phyloP scores from a whole-genome alignment of 2,888 invertebrate species.

The Disparrhopalites patrizii region DNA sequence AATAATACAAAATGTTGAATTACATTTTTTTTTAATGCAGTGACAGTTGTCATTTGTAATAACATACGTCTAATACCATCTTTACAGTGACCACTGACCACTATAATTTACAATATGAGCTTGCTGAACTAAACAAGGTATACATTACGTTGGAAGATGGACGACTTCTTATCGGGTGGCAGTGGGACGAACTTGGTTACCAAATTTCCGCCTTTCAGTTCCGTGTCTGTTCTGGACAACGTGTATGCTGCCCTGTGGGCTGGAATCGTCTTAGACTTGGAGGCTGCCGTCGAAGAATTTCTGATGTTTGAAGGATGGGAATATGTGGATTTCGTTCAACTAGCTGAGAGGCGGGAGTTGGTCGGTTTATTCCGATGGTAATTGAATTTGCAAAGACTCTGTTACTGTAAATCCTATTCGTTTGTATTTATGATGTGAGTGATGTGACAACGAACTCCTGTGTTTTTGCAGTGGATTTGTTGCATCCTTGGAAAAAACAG shows the following conservation, averaged over 20 bases:
- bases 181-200: background rate
- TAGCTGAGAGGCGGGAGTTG: constrained; percentile 19
- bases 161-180: too few species aligned
- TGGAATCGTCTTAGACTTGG: constrained; percentile 19
- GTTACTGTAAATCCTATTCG: background rate
- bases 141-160: too few species aligned
- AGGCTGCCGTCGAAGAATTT: constrained; percentile 19
- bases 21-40: too few species aligned
- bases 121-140: too few species aligned
- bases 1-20: too few species aligned
- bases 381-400: too few species aligned
- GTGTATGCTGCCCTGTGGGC: constrained; percentile 24
- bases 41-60: too few species aligned
- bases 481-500: background rate
- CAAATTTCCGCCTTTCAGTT: constrained; percentile 4
- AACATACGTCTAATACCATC: too few species aligned
- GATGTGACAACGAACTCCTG: background rate
- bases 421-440: too few species aligned
- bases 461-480: background rate
- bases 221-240: constrained; percentile 16
- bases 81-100: too few species aligned
- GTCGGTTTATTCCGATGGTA: constrained; percentile 20
- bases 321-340: constrained; percentile 4
- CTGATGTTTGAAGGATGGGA: constrained; percentile 6
- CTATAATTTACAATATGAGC: too few species aligned